Evolutionary conservation across 2,113 vertebrate species (phyloP).

Genomic region (Serilophus lunatus): DNA sequence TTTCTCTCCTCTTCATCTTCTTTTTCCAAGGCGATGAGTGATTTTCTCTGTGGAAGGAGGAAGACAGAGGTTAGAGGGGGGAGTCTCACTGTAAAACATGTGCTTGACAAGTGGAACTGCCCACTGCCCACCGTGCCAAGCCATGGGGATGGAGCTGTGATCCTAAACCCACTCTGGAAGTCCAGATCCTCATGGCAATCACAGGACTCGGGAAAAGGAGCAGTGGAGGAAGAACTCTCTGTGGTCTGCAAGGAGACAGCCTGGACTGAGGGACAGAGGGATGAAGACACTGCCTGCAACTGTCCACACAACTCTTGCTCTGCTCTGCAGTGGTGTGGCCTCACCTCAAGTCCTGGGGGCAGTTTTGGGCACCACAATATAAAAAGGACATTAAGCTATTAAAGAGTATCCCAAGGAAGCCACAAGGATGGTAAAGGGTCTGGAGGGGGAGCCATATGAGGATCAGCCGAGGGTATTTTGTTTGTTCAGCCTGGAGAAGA

Average conservation of each 20-base stretch:
- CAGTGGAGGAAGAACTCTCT: background rate
- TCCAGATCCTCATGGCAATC: background rate
- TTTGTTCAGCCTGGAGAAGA: background rate
- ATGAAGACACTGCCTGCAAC: background rate
- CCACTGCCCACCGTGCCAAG: rapidly evolving
- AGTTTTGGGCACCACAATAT: background rate
- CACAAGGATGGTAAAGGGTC: background rate
- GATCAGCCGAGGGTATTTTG: background rate
- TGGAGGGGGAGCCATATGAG: background rate
- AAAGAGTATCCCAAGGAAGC: background rate
- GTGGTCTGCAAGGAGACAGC: background rate
- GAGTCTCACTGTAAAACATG: rapidly evolving
- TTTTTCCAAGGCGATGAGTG: constrained; percentile 91
- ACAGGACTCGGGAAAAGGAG: background rate
- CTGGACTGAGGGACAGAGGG: background rate
- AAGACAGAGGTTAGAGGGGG: background rate
- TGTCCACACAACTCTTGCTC: background rate
- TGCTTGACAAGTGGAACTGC: rapidly evolving
- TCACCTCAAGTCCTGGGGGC: background rate
- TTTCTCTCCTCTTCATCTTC: constrained; percentile 97
- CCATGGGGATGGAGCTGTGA: rapidly evolving
- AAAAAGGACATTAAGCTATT: background rate
- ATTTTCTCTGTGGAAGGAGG: constrained; percentile 84
- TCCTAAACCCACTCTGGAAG: background rate
- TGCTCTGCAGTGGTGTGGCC: background rate